A percentile compares a stretch with the other conserved stretches of the same genome.
These are phyloP conservation scores for Simalia tracyae DNA, from an alignment of 2,797 vertebrate species.

Conservation along the genomic window DNA sequence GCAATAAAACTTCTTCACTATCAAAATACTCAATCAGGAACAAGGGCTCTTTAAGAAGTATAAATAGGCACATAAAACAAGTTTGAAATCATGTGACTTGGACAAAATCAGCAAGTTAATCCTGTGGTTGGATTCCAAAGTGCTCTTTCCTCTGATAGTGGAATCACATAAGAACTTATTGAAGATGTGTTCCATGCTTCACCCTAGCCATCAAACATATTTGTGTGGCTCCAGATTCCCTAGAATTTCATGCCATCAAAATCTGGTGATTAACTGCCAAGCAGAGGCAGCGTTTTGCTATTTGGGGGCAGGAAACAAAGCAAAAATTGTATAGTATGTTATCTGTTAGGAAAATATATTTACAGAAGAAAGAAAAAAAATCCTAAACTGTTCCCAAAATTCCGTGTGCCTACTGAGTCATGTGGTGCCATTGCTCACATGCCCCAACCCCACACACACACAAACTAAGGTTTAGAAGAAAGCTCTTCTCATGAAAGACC, in stretches of 20 bases:
- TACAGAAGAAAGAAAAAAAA: background rate
- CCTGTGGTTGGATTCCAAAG: background rate
- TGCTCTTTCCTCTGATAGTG: background rate
- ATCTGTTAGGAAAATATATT: background rate
- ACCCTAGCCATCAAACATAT: background rate
- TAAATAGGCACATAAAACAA: background rate
- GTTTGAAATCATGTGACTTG: background rate
- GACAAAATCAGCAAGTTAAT: background rate
- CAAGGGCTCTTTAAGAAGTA: background rate
- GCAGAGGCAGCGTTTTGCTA: background rate
- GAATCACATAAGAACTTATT: background rate
- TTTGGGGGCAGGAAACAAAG: background rate
- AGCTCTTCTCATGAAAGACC: background rate
- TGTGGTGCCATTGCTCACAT: background rate
- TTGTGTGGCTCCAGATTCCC: background rate
- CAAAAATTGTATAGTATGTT: background rate
- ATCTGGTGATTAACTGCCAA: background rate
- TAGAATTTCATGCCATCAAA: background rate
- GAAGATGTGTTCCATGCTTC: background rate
- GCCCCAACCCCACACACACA: background rate
- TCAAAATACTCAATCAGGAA: background rate
- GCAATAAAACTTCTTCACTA: slow-evolving; percentile 27
- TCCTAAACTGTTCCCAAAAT: background rate
- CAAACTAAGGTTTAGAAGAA: background rate
- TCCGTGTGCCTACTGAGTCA: background rate